These are phyloP conservation scores for Leucoma salicis DNA, from an alignment of 2,888 invertebrate genomes.

Conservation along the genomic window DNA sequence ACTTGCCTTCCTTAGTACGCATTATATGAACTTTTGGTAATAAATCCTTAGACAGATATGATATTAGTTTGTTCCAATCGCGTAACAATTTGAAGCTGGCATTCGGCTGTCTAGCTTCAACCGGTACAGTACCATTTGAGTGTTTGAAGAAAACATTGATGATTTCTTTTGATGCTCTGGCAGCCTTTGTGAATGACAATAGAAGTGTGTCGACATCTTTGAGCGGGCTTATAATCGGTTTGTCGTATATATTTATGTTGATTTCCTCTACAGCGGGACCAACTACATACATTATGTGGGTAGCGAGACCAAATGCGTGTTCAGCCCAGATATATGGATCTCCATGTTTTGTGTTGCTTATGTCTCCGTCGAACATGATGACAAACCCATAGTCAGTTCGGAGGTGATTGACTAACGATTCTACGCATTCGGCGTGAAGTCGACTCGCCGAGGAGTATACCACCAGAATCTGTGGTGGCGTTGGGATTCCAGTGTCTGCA, in stretches of 20 bases:
- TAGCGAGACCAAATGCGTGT: conserved; percentile 55
- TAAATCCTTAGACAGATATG: conserved; percentile 65
- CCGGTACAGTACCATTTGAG: conserved; percentile 57
- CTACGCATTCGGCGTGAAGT: conserved; percentile 66
- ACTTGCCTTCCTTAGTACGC: conserved; percentile 64
- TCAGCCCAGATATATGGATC: conserved; percentile 70
- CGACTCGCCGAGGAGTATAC: conserved; percentile 64
- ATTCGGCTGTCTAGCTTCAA: conserved; percentile 56
- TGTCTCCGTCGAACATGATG: conserved; percentile 66
- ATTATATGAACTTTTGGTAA: conserved; percentile 62
- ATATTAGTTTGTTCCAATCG: conserved; percentile 70
- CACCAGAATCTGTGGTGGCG: conserved; percentile 65
- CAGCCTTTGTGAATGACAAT: conserved; percentile 51
- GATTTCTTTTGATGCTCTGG: conserved; percentile 43
- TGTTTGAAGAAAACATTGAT: conserved; percentile 68
- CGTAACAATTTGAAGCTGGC: conserved; percentile 54
- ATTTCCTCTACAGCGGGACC: conserved; percentile 57
- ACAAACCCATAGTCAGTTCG: conserved; percentile 66
- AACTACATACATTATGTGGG: conserved; percentile 63
- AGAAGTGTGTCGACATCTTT: conserved; percentile 58
- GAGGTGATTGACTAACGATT: conserved; percentile 60
- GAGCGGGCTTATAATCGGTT: conserved; percentile 60
- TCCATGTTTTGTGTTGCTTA: conserved; percentile 52
- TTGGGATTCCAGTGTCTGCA: conserved; percentile 55
- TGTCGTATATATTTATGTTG: conserved; percentile 63